phyloP scores from a whole-genome alignment of 2,113 vertebrate species.

The Dolichotis patagonum region DNA sequence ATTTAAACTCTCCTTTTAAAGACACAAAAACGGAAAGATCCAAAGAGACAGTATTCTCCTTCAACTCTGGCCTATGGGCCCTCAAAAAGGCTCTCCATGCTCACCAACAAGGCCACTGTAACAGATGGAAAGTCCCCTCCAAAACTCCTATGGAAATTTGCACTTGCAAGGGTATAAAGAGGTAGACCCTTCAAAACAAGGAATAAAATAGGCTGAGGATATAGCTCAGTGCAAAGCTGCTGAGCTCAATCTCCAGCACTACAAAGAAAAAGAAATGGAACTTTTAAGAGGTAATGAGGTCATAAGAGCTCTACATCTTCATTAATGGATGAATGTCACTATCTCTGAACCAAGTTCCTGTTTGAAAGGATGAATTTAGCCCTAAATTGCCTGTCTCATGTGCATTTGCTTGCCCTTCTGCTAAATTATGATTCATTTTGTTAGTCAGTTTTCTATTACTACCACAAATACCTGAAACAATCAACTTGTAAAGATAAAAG shows the following conservation, averaged over 20 bases:
- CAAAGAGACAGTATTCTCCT: not conserved
- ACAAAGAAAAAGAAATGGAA: not conserved
- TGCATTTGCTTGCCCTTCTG: not conserved
- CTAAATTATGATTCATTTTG: not conserved
- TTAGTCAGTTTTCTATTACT: not conserved
- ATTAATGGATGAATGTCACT: not conserved
- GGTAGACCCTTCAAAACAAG: not conserved
- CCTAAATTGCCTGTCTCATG: not conserved
- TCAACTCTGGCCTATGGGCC: not conserved
- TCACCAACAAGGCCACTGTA: not conserved
- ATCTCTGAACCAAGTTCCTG: not conserved
- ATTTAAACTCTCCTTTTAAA: conserved; percentile 3
- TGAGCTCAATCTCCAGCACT: not conserved
- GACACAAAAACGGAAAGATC: not conserved
- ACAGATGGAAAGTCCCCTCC: not conserved
- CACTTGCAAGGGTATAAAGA: not conserved
- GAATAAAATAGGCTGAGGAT: not conserved
- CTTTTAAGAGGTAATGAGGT: not conserved
- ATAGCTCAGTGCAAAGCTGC: not conserved
- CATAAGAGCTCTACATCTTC: not conserved
- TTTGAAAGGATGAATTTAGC: not conserved
- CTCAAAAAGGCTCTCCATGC: not conserved
- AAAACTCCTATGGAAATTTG: not conserved
- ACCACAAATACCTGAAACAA: not conserved
- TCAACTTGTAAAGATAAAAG: not conserved